A percentile compares a stretch with the other conserved stretches of the same genome.
Conservation (phyloP, 1,140 invertebrate genomes). For the Dendroctonus ponderosae region DNA sequence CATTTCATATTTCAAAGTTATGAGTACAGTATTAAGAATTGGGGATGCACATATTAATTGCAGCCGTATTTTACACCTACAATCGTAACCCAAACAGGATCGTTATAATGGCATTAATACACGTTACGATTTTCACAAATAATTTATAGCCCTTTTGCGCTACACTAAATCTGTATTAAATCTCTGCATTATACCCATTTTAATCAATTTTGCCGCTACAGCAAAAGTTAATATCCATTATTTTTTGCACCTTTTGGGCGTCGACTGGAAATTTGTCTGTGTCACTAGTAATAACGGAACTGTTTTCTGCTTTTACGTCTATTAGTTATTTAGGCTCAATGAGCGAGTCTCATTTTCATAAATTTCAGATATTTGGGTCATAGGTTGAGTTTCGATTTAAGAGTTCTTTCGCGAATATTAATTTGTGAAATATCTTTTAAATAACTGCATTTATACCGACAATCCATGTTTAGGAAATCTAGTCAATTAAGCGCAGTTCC, state of each 20-base stretch:
- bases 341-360: too few relatives aligned
- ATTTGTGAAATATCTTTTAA: too few relatives aligned
- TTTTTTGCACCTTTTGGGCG: slow-evolving; percentile 1
- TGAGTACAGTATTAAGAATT: not conserved
- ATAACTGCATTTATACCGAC: too few relatives aligned
- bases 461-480: too few relatives aligned
- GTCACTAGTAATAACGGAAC: not conserved
- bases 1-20: too few relatives aligned
- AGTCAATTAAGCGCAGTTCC: too few relatives aligned
- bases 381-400: too few relatives aligned
- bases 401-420: too few relatives aligned
- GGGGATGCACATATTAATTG: slow-evolving; percentile 13
- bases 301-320: too few relatives aligned
- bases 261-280: not conserved
- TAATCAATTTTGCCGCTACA: slow-evolving; percentile 21
- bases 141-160: slow-evolving; percentile 25
- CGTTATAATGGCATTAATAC: slow-evolving; percentile 20
- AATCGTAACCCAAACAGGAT: slow-evolving; percentile 14
- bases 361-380: too few relatives aligned
- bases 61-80: slow-evolving; percentile 13
- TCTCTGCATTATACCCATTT: slow-evolving; percentile 21
- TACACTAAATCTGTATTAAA: slow-evolving; percentile 23
- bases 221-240: not conserved
- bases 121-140: slow-evolving; percentile 25
- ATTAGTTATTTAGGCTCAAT: too few relatives aligned